Base-by-base conservation (phyloP, 2,888 invertebrate genomes). In the Noctua janthe region DNA sequence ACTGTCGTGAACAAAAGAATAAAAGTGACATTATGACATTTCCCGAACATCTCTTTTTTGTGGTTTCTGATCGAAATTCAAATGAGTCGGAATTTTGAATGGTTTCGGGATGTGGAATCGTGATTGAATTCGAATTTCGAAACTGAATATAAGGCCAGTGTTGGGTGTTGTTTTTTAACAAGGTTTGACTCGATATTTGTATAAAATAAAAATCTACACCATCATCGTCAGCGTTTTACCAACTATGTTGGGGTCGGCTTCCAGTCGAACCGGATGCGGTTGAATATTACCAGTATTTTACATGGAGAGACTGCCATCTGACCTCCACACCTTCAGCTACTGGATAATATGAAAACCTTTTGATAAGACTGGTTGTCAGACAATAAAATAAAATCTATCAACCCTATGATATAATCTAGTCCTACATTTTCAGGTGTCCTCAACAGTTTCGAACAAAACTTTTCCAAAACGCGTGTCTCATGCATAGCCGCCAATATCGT, bases 1-100 rank as follows among this genome's bases (percentile, higher is more conserved):
- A 5, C n/a, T 29, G n/a, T 35, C 29, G 49, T 15, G 62, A 78
- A 84, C 54, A 84, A 69, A 83, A 85, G 51, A 74, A 74, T 81
- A 69, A 75, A 85, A 59, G 66, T 67, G 29, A 29, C 47, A 71
- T 67, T 64, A 80, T 71, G 43, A 84, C 84, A 71, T 82, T 71
- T 39, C 17, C n/a, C 15, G 29, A 69, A 39, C 47, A 47, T 29
- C 59, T 62, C 78, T 62, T 59, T 62, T 62, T 70, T 73, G 54
- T 79, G 80, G 69, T 73, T 64, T 69, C 29, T 13, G n/a, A 67
- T 71, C 71, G 71, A 79, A 79, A 71, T 84, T 78, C 78, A 83
- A 81, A 83, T 83, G 78, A 70, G 43, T 2, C 56, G 15, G 35
- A 72, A 82, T 72, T 79, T 69, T n/a, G 39, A 54, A 79, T 62